These are phyloP conservation scores for Sinotaia quadrata DNA, from an alignment of 2,888 invertebrate species.

Conservation along the genomic window DNA sequence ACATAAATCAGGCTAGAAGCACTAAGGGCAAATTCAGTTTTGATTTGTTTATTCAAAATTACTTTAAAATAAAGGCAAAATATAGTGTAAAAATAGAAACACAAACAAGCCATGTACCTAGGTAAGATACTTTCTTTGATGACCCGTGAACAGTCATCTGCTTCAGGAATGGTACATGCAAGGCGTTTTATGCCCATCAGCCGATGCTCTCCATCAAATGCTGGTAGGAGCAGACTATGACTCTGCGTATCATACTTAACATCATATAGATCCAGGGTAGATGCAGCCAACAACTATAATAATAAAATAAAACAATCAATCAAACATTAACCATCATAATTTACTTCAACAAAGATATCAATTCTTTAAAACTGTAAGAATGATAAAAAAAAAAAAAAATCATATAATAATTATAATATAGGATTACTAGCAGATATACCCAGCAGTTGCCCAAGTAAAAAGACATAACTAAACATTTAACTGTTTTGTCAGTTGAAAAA, in stretches of 20 bases:
- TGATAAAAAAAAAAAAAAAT: too few relatives aligned
- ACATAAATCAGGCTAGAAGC: too few relatives aligned
- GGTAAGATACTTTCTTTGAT: conserved; percentile 43
- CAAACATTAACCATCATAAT: background rate
- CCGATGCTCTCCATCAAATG: conserved; percentile 19
- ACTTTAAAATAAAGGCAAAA: too few relatives aligned
- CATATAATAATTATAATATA: too few relatives aligned
- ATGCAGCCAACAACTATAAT: conserved; percentile 30
- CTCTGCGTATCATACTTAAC: conserved; percentile 42
- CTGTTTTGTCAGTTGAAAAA: too few relatives aligned
- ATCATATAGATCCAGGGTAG: conserved; percentile 42
- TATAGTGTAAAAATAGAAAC: background rate
- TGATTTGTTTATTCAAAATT: too few relatives aligned
- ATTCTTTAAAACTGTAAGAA: background rate
- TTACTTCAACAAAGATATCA: background rate
- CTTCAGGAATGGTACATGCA: conserved; percentile 37
- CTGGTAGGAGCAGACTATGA: conserved; percentile 48
- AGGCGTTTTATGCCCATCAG: conserved; percentile 41
- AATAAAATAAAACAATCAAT: background rate
- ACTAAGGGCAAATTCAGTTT: too few relatives aligned
- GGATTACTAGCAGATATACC: too few relatives aligned
- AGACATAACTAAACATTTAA: too few relatives aligned
- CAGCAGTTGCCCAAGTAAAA: too few relatives aligned
- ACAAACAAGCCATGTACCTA: conserved; percentile 31
- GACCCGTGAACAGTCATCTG: conserved; percentile 37